A percentile compares a stretch with the other conserved stretches of the same genome.
phyloP scores from a whole-genome alignment of 2,888 invertebrate species.

The Lacanobia wlatinum region DNA sequence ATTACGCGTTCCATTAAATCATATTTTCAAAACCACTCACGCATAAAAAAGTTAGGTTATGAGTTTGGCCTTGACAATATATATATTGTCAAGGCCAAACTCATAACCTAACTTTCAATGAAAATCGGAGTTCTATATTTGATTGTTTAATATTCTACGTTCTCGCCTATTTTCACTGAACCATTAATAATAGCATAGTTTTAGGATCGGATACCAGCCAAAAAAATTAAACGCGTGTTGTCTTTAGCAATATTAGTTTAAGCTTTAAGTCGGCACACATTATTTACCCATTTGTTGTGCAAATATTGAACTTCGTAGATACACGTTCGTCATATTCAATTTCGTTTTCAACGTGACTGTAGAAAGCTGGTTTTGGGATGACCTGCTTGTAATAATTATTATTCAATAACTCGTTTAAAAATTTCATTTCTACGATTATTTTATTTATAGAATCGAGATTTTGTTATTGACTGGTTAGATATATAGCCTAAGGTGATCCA shows the following conservation, averaged over 20 bases:
- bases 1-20: slow-evolving; percentile 68
- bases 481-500: not conserved
- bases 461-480: slow-evolving; percentile 8
- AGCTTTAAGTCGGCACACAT: slow-evolving; percentile 71
- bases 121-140: not conserved
- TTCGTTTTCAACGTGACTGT: slow-evolving; percentile 75
- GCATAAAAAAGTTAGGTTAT: slow-evolving; percentile 36
- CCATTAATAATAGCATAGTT: slow-evolving; percentile 45
- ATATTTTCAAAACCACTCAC: slow-evolving; percentile 21
- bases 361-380: slow-evolving; percentile 74
- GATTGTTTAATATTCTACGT: slow-evolving; percentile 51
- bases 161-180: slow-evolving; percentile 61
- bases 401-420: slow-evolving; percentile 38
- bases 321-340: slow-evolving; percentile 77
- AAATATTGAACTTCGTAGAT: slow-evolving; percentile 78
- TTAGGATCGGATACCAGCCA: slow-evolving; percentile 24
- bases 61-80: too few relatives aligned
- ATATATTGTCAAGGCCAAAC: slow-evolving; percentile 40
- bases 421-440: not conserved
- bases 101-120: slow-evolving; percentile 27
- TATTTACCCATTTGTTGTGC: slow-evolving; percentile 83
- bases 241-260: slow-evolving; percentile 78
- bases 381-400: slow-evolving; percentile 54
- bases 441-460: slow-evolving; percentile 17
- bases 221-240: slow-evolving; percentile 67